These are phyloP conservation scores for Acrossocheilus fasciatus DNA, from an alignment of 2,797 vertebrate genomes.

Conservation along the genomic window DNA sequence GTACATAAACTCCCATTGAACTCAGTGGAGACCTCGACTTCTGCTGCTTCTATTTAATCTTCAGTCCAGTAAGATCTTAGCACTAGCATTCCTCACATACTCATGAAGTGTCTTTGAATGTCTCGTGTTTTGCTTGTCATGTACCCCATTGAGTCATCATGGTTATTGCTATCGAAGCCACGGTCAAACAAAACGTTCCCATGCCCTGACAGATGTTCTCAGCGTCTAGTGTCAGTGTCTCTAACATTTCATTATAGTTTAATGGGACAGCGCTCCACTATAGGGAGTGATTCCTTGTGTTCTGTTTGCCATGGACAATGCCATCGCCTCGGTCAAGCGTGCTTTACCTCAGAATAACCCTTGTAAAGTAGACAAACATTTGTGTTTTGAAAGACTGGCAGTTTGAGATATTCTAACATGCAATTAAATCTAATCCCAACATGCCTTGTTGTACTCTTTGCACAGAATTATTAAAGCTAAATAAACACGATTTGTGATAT, in stretches of 20 bases:
- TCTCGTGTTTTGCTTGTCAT: slow-evolving; percentile 1
- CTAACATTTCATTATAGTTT: slow-evolving; percentile 44
- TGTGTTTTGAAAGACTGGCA: slow-evolving; percentile 3
- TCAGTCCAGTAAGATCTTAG: neutral
- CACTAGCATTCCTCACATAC: neutral
- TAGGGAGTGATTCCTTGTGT: slow-evolving; percentile 27
- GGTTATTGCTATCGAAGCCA: neutral
- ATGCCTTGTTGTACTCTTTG: neutral
- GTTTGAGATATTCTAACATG: neutral
- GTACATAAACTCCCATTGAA: neutral
- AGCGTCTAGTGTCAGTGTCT: slow-evolving; percentile 9
- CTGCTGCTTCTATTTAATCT: neutral
- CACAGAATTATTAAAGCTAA: neutral
- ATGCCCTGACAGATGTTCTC: neutral
- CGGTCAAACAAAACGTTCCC: slow-evolving; percentile 20
- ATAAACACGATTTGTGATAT: neutral
- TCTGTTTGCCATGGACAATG: neutral
- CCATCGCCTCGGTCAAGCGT: neutral
- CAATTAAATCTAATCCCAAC: neutral
- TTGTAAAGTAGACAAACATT: slow-evolving; percentile 7
- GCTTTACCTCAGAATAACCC: slow-evolving; percentile 16
- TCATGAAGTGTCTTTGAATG: slow-evolving; percentile 3
- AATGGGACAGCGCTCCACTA: neutral
- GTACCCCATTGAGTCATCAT: slow-evolving; percentile 1
- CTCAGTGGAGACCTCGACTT: neutral